Evolutionary conservation across 1,140 invertebrate genomes (phyloP).

Genomic region (Galleria mellonella): DNA sequence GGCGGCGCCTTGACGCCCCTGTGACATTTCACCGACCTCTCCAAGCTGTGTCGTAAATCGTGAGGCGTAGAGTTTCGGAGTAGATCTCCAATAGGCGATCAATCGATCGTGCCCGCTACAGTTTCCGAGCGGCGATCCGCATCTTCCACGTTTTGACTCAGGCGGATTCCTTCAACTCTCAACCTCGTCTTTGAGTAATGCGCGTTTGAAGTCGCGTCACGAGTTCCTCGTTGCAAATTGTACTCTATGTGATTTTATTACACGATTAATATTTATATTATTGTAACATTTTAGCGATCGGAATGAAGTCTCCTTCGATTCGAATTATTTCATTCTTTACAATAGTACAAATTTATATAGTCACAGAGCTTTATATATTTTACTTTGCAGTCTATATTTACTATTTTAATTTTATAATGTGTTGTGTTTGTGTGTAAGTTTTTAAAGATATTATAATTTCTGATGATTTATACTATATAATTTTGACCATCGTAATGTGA

Average conservation of each 20-base stretch:
- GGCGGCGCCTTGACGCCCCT: constrained; percentile 43
- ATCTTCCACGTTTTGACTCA: too few relatives aligned
- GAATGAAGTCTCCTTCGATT: constrained; percentile 5
- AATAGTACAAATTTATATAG: constrained; percentile 60
- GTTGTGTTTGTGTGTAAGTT: neutral
- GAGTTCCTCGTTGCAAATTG: neutral
- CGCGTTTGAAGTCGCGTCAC: neutral
- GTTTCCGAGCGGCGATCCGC: neutral
- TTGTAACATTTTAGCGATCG: neutral
- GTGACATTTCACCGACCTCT: neutral
- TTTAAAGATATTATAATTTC: neutral
- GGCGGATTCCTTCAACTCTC: too few relatives aligned
- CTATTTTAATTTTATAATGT: constrained; percentile 14
- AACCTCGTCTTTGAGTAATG: too few relatives aligned
- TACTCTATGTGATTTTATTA: constrained; percentile 3
- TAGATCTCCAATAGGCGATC: too few relatives aligned
- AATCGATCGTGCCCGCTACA: too few relatives aligned
- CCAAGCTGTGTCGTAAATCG: too few relatives aligned
- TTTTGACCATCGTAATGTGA: too few relatives aligned
- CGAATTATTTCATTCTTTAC: constrained; percentile 28
- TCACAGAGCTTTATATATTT: constrained; percentile 39
- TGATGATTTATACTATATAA: too few relatives aligned
- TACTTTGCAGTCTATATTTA: constrained; percentile 14
- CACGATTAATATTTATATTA: neutral
- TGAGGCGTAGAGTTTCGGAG: too few relatives aligned